phyloP scores from a whole-genome alignment of 2,113 vertebrate species.

The Crocuta crocuta region DNA sequence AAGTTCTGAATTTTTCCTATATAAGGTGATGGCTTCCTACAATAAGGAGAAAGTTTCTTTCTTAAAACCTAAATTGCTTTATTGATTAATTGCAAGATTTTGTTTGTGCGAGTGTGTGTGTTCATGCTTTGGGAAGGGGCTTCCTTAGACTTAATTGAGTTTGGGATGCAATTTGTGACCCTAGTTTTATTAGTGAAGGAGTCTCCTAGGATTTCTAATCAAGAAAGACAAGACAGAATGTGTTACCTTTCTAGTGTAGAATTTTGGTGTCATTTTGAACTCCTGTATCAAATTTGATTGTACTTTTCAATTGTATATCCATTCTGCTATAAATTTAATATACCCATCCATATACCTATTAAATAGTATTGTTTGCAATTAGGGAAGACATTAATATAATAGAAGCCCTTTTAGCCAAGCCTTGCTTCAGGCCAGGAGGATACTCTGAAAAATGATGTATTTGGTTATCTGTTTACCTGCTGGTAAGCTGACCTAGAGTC shows the following conservation, averaged over 20 bases:
- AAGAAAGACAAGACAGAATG: background rate
- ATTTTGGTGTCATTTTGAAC: slow-evolving; percentile 37
- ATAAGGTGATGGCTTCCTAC: background rate
- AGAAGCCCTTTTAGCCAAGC: background rate
- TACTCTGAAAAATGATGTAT: background rate
- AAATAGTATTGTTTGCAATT: slow-evolving; percentile 22
- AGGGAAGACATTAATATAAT: background rate
- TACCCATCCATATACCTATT: background rate
- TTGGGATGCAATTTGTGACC: slow-evolving; percentile 30
- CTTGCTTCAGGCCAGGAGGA: background rate
- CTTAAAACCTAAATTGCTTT: slow-evolving; percentile 27
- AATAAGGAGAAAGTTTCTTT: background rate
- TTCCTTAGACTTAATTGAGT: background rate
- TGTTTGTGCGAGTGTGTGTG: background rate
- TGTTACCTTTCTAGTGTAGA: slow-evolving; percentile 42
- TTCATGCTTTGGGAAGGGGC: background rate
- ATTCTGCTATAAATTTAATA: background rate
- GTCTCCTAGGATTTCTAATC: slow-evolving; percentile 43
- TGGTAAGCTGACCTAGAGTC: background rate
- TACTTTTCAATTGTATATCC: slow-evolving; percentile 38
- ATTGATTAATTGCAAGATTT: background rate
- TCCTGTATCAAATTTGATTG: background rate
- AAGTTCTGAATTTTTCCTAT: slow-evolving; percentile 6
- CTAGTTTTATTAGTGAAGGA: slow-evolving; percentile 45
- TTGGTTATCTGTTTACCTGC: slow-evolving; percentile 56